Base-by-base conservation (phyloP, 2,888 invertebrate species). In the Himalopsyche anomala region DNA sequence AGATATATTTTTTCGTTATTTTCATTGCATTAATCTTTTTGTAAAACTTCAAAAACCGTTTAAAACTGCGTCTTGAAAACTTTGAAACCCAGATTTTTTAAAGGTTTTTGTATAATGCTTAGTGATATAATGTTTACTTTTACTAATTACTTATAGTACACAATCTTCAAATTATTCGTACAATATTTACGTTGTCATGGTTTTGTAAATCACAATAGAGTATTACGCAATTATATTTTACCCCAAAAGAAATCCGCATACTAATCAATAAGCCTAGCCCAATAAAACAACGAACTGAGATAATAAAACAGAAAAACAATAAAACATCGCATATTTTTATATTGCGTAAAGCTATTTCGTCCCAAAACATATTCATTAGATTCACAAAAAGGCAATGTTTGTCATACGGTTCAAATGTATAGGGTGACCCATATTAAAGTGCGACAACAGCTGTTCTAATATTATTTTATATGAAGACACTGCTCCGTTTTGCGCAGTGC, bases 301-400 rank as follows among this genome's bases (percentile, higher is more conserved):
- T 19, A 62, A 62, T 62, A 80, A 80, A 80, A 80, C 42, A 42
- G 80, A 38, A 42, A 80, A 80, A 80, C 40, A 80, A 80, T 80
- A 80, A 80, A 80, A 80, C 38, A 36, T 80, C 17, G 40, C 38
- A 80, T 80, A 62, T 36, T 42, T 80, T 80, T 80, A 36, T 80
- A 40, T 80, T 8, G 42, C 80, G 17, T 38, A 42, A 80, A 42
- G n/a, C 38, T 42, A 80, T 80, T 74, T 80, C n/a, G 42, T 36
- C n/a, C 36, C 80, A 36, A 51, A 36, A 80, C 80, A n/a, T 36
- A 36, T 80, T 80, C 38, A 80, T 80, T 80, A 17, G 40, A 80
- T 42, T 80, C 80, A 40, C 40, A 80, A 42, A 38, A 80, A 42
- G 80, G 36, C 40, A 11, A 80, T 36, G 80, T 80, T 40, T 80